Conservation (phyloP, 2,888 invertebrate genomes). For the Tetramorium bicarinatum region DNA sequence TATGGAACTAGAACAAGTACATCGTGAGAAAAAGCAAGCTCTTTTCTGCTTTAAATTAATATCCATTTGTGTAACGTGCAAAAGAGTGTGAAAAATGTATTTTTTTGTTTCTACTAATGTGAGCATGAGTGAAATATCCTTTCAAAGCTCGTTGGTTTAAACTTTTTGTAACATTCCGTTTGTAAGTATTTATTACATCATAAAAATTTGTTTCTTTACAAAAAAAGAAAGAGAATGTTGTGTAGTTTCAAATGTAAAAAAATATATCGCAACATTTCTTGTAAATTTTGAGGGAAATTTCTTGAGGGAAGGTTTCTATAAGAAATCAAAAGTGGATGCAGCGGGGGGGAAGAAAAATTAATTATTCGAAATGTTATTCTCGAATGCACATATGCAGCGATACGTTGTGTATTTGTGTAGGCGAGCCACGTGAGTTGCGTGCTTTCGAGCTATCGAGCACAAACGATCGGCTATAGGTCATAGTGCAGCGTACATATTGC, state of each 20-base stretch:
- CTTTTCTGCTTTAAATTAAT: background rate
- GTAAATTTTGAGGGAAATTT: background rate
- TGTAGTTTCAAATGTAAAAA: background rate
- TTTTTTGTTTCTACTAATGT: background rate
- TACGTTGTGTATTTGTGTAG: background rate
- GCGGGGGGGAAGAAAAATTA: background rate
- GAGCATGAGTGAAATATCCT: background rate
- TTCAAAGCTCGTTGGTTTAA: background rate
- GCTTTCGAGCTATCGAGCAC: background rate
- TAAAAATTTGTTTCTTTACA: background rate
- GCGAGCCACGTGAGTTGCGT: background rate
- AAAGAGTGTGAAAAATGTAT: background rate
- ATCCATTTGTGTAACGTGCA: background rate
- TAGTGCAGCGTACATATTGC: background rate
- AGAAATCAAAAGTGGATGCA: background rate
- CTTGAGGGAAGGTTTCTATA: too few relatives aligned
- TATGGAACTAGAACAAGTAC: background rate
- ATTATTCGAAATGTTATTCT: background rate
- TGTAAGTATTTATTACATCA: background rate
- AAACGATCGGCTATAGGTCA: constrained; percentile 13
- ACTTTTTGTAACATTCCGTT: background rate
- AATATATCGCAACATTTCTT: background rate
- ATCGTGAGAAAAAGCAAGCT: background rate
- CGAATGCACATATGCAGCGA: background rate
- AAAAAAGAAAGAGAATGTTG: background rate